Percentiles rank a stretch among this genome's conserved stretches.
Conservation (phyloP, 2,888 invertebrate species). For the Drosophila kuntzei region DNA sequence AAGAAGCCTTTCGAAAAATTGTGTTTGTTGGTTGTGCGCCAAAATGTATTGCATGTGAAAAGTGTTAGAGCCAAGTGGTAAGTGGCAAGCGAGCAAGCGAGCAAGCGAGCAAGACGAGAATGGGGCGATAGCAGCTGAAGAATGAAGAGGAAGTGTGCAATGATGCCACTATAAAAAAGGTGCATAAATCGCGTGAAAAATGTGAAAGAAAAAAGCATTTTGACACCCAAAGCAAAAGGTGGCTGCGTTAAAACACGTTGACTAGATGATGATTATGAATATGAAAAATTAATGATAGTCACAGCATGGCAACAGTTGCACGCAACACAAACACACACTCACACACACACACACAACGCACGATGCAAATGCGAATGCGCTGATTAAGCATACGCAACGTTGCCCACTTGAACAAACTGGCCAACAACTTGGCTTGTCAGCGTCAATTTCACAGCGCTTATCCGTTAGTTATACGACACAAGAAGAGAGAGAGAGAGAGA, state of each 20-base stretch:
- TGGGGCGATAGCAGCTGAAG: slow-evolving; percentile 42
- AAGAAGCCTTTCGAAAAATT: slow-evolving; percentile 74
- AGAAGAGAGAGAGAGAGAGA: not conserved
- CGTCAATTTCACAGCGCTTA: slow-evolving; percentile 75
- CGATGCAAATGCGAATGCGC: slow-evolving; percentile 60
- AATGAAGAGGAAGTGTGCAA: slow-evolving; percentile 52
- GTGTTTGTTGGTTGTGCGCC: slow-evolving; percentile 42
- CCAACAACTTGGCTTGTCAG: slow-evolving; percentile 71
- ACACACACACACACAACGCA: slow-evolving; percentile 14
- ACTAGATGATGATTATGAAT: slow-evolving; percentile 81
- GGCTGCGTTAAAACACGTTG: slow-evolving; percentile 63
- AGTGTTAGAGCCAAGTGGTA: slow-evolving; percentile 37
- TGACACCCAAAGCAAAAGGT: slow-evolving; percentile 72
- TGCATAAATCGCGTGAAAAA: slow-evolving; percentile 79
- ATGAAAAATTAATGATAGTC: slow-evolving; percentile 83
- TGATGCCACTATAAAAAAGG: slow-evolving; percentile 52
- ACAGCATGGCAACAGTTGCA: slow-evolving; percentile 80
- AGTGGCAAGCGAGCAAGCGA: slow-evolving; percentile 25
- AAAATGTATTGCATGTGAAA: slow-evolving; percentile 65
- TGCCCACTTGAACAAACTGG: slow-evolving; percentile 46
- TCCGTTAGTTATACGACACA: slow-evolving; percentile 69
- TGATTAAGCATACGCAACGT: slow-evolving; percentile 81
- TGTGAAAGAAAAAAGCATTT: slow-evolving; percentile 79
- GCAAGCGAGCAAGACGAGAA: slow-evolving; percentile 38
- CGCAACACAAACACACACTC: slow-evolving; percentile 54